Base-by-base conservation (phyloP, 1,140 invertebrate species). In the Sminthurinus signatus region DNA sequence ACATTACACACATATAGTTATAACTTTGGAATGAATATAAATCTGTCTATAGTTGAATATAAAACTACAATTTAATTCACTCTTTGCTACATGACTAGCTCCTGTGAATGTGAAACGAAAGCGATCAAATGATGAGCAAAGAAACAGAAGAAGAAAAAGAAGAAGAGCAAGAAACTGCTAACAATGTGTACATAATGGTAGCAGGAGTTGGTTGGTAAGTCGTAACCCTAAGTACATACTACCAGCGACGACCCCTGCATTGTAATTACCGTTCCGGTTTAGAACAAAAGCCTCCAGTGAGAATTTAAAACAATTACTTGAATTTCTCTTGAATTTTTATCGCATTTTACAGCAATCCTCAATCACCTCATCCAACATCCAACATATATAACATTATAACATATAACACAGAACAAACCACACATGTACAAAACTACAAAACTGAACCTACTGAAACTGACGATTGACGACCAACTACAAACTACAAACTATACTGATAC, bases 221-320 rank as follows among this genome's bases (percentile, higher is more conserved):
- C 50, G 50, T 52, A 52, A 25, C 21, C 21, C 14, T 52, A 52
- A 52, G 50, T 31, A 61, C 19, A 52, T 28, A 61, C 46, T 12
- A 29, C 27, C 50, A 52, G 23, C 27, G 17, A 52, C 60, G 36
- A 58, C 32, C 28, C 29, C 17, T 12, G 62, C 52, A 64, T 64
- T 57, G 55, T 64, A 64, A 64, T 64, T 64, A 64, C 62, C 43
- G 43, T 46, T 57, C 43, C 52, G 46, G 50, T 59, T 54, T 56
- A 56, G 43, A 61, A 62, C 59, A 60, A 61, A 50, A 59, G 59
- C 51, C 51, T 31, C 23, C 23, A 66, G 50, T 66, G 59, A 50
- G 52, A 66, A 61, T 66, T 66, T 66, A 66, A 66, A 66, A 56
- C 59, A 66, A 66, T 66, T 66, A 66, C 36, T 19, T 14, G 51